These are phyloP conservation scores for Zapornia atra DNA, from an alignment of 2,113 vertebrate genomes.

Conservation along the genomic window DNA sequence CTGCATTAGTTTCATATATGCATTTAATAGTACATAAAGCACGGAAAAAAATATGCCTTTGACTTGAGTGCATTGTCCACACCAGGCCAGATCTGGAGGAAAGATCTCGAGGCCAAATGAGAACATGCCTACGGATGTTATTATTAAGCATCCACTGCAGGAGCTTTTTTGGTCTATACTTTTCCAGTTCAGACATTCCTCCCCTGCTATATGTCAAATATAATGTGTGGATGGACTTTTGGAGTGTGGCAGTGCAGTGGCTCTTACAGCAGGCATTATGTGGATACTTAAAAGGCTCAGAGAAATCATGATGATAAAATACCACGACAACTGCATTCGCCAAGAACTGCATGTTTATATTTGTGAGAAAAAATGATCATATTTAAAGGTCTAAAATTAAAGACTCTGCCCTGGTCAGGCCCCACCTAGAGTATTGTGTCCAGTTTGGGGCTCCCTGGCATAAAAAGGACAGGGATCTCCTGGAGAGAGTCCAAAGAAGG, in stretches of 20 bases:
- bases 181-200: not conserved
- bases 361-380: not conserved
- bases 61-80: not conserved
- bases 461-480: too few species aligned
- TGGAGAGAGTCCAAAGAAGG: too few species aligned
- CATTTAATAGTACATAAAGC: not conserved
- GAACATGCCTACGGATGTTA: not conserved
- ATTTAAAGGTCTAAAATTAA: not conserved
- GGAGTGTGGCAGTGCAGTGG: not conserved
- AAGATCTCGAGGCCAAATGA: not conserved
- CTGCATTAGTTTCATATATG: not conserved
- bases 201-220: not conserved
- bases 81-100: not conserved
- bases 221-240: not conserved
- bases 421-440: too few species aligned
- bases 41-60: not conserved
- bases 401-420: too few species aligned
- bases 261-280: not conserved
- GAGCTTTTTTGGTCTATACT: not conserved
- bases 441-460: too few species aligned
- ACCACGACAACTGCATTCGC: not conserved
- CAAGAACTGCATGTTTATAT: accelerated
- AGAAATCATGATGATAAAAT: not conserved
- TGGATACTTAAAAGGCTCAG: not conserved
- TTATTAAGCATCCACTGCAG: not conserved